Conservation (phyloP, 2,113 vertebrate genomes). For the Bostrychus sinensis region DNA sequence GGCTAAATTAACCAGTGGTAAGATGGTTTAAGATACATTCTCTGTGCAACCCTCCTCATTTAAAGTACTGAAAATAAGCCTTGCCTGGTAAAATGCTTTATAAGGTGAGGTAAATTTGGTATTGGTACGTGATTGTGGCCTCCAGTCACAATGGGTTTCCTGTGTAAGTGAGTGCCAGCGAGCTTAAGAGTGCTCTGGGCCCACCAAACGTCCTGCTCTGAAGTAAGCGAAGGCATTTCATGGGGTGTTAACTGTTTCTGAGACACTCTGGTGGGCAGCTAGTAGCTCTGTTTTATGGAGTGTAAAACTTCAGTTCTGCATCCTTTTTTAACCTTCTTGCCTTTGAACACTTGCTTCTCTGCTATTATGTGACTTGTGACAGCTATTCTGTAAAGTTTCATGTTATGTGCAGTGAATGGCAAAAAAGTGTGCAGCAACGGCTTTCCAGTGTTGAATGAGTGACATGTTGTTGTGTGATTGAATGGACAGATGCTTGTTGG, state of each 20-base stretch:
- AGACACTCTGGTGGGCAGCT: slow-evolving; percentile 51
- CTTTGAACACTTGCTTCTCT: slow-evolving; percentile 22
- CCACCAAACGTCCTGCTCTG: slow-evolving; percentile 46
- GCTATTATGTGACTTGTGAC: slow-evolving; percentile 24
- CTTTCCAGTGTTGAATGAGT: slow-evolving; percentile 52
- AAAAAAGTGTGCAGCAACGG: slow-evolving; percentile 28
- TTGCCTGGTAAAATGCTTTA: slow-evolving; percentile 32
- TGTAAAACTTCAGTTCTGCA: slow-evolving; percentile 54
- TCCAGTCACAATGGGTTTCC: slow-evolving; percentile 35
- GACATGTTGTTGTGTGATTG: slow-evolving; percentile 64
- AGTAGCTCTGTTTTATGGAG: slow-evolving; percentile 57
- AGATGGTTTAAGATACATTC: slow-evolving; percentile 31
- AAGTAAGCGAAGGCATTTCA: slow-evolving; percentile 55
- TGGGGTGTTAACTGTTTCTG: slow-evolving; percentile 64
- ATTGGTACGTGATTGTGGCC: slow-evolving; percentile 38
- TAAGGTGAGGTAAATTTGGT: slow-evolving; percentile 26
- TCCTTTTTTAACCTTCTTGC: slow-evolving; percentile 45
- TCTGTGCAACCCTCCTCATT: slow-evolving; percentile 35
- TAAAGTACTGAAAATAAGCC: slow-evolving; percentile 24
- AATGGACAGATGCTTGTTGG: slow-evolving; percentile 75
- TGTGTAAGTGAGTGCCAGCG: slow-evolving; percentile 31
- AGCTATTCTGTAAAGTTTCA: slow-evolving; percentile 33
- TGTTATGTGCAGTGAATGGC: slow-evolving; percentile 28
- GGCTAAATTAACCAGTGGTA: slow-evolving; percentile 36
- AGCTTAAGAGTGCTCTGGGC: slow-evolving; percentile 43